phyloP scores from a whole-genome alignment of 1,140 invertebrate species.

The Pollicipes pollicipes region DNA sequence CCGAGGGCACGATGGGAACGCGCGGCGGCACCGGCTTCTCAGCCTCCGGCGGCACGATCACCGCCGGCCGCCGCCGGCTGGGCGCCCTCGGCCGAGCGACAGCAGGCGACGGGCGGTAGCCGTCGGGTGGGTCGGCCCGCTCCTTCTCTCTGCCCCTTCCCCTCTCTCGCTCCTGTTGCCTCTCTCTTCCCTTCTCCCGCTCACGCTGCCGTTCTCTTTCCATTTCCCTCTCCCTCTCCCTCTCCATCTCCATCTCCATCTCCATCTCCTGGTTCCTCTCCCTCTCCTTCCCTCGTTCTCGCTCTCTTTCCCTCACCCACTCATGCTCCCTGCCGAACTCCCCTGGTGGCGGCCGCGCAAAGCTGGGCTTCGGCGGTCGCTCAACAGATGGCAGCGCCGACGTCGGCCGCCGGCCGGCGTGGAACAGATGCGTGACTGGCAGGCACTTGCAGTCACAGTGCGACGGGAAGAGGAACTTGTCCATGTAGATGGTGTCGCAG shows the following conservation, averaged over 20 bases:
- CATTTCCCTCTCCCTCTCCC: too few species aligned
- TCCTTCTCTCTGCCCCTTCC: neutral
- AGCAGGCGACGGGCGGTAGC: too few species aligned
- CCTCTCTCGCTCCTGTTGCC: neutral
- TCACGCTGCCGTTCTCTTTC: too few species aligned
- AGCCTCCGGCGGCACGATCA: too few species aligned
- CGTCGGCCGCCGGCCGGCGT: neutral
- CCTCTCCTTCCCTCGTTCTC: neutral
- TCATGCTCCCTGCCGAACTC: neutral
- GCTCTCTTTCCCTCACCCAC: neutral
- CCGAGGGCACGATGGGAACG: too few species aligned
- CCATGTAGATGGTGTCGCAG: neutral
- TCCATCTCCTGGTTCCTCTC: neutral
- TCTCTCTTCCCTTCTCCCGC: too few species aligned
- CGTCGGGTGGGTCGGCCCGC: too few species aligned
- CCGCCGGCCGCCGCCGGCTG: too few species aligned
- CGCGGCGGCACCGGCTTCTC: too few species aligned
- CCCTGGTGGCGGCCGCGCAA: too few species aligned
- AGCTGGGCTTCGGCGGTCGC: neutral
- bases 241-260: neutral
- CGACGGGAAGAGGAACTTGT: neutral
- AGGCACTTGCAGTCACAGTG: neutral
- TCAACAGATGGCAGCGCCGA: neutral
- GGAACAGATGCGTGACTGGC: neutral
- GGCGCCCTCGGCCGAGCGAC: too few species aligned